Evolutionary conservation across 2,113 vertebrate genomes (phyloP).

Genomic region (Bambusicola thoracicus): DNA sequence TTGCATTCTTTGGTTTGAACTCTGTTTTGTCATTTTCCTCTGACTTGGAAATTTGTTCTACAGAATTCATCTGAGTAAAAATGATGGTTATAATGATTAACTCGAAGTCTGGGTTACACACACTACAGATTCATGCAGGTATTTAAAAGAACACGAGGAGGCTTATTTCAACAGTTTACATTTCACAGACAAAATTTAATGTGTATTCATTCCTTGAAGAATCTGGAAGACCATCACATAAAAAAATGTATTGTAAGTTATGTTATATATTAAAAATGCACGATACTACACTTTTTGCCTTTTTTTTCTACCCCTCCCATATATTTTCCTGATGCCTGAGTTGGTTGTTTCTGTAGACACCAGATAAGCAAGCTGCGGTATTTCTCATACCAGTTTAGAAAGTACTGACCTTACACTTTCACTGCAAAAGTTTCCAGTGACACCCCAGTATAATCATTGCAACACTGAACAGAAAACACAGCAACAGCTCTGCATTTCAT

Average conservation of each 20-base stretch:
- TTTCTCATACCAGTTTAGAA: neutral
- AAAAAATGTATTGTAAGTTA: neutral
- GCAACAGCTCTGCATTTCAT: neutral
- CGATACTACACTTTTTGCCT: neutral
- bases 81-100: slow-evolving; percentile 60
- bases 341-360: neutral
- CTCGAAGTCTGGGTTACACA: neutral
- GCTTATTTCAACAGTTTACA: neutral
- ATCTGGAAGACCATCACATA: neutral
- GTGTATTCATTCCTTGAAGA: neutral
- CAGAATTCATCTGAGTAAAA: slow-evolving; percentile 84
- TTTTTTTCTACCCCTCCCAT: fast-evolving
- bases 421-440: neutral
- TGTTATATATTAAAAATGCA: neutral
- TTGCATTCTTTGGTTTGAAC: slow-evolving; percentile 82
- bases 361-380: neutral
- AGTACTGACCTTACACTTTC: neutral
- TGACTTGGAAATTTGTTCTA: slow-evolving; percentile 83
- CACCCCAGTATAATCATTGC: neutral
- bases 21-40: slow-evolving; percentile 90
- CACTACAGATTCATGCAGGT: neutral
- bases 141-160: neutral
- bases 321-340: neutral
- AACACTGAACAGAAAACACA: neutral
- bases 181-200: neutral